Conservation (phyloP, 2,888 invertebrate genomes). For the Alloplasta piceator region DNA sequence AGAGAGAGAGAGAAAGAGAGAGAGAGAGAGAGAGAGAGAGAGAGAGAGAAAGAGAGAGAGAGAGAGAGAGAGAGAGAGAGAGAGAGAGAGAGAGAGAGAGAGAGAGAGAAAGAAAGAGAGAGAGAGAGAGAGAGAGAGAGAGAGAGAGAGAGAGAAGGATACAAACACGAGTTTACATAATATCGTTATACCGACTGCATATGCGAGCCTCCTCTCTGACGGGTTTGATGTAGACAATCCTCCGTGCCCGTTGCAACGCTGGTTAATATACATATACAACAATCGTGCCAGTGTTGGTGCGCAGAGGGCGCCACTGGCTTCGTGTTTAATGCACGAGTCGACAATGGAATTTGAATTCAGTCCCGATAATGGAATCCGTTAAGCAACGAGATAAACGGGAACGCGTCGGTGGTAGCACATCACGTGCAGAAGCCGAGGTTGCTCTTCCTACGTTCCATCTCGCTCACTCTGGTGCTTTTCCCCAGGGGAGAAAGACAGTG, state of each 20-base stretch:
- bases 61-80: constrained; percentile 14
- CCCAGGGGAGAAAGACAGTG: constrained; percentile 1
- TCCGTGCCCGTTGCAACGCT: background rate
- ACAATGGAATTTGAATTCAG: constrained; percentile 71
- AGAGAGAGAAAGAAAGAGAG: background rate
- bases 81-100: too few species aligned
- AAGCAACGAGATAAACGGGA: constrained; percentile 66
- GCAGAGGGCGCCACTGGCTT: constrained; percentile 55
- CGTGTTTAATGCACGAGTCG: constrained; percentile 71
- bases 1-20: constrained; percentile 12
- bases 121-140: background rate
- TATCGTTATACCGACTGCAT: constrained; percentile 48
- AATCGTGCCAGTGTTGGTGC: background rate
- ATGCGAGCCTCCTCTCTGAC: constrained; percentile 44
- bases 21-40: constrained; percentile 17
- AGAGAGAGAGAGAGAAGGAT: constrained; percentile 24
- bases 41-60: constrained; percentile 8
- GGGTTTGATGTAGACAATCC: constrained; percentile 42
- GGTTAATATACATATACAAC: constrained; percentile 33
- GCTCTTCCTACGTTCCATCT: constrained; percentile 11
- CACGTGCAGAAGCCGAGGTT: constrained; percentile 52
- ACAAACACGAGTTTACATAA: constrained; percentile 54
- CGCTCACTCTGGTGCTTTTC: constrained; percentile 24
- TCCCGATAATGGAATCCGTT: constrained; percentile 69
- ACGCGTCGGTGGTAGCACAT: constrained; percentile 62